Percentiles rank a stretch among this genome's conserved stretches.
Conservation (phyloP, 2,113 vertebrate genomes). For the Ageneiosus marmoratus region DNA sequence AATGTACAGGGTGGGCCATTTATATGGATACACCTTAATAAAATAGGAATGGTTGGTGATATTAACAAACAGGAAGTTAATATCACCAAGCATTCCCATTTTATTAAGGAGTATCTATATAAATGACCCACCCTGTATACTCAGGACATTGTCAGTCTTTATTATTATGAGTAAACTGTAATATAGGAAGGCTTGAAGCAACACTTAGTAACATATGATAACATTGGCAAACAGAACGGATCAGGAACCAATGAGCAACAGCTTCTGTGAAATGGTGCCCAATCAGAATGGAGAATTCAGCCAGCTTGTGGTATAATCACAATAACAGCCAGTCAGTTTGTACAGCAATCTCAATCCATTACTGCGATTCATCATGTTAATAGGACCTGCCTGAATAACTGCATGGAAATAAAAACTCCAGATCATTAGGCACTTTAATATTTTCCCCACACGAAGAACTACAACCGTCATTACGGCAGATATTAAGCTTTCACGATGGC, state of each 20-base stretch:
- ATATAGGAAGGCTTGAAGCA: no score
- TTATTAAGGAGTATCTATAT: no score
- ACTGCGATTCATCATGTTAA: conserved; percentile 62
- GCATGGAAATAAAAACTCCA: conserved; percentile 56
- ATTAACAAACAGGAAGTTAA: no score
- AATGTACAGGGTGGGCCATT: no score
- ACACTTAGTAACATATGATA: not conserved
- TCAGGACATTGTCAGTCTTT: no score
- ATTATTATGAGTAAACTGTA: no score
- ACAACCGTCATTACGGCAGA: conserved; percentile 52
- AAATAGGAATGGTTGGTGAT: no score
- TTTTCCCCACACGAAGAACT: conserved; percentile 25
- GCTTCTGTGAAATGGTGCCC: not conserved
- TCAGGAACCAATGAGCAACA: not conserved
- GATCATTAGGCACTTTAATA: conserved; percentile 59
- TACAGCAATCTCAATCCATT: conserved; percentile 55
- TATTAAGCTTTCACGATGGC: not conserved
- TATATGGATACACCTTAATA: no score
- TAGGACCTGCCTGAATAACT: conserved; percentile 62
- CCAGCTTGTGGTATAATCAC: no score
- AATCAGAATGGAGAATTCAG: not conserved
- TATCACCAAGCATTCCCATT: no score
- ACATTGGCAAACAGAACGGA: not conserved
- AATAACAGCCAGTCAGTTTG: conserved; percentile 1
- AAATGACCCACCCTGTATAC: no score